phyloP scores from a whole-genome alignment of 2,113 vertebrate genomes.

The Zosterops pallidus region DNA sequence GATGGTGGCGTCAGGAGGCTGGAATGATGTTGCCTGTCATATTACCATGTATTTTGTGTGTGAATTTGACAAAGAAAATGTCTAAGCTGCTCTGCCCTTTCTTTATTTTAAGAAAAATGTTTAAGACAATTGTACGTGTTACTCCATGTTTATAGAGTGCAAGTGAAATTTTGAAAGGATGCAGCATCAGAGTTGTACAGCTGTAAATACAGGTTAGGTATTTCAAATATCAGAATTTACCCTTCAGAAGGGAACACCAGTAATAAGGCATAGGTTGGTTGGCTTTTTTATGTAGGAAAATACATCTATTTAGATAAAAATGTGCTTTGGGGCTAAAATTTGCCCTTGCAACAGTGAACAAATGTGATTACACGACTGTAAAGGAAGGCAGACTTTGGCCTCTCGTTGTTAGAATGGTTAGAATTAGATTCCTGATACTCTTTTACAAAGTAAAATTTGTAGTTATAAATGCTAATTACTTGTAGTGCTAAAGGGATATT shows the following conservation, averaged over 20 bases:
- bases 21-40: conserved; percentile 95
- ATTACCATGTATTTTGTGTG: conserved; percentile 96
- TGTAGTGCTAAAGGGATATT: background rate
- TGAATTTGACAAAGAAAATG: conserved; percentile 92
- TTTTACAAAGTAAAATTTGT: conserved; percentile 17
- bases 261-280: background rate
- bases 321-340: background rate
- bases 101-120: background rate
- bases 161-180: conserved; percentile 1
- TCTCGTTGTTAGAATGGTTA: background rate
- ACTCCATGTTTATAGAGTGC: background rate
- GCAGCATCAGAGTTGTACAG: conserved; percentile 36
- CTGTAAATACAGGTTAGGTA: conserved; percentile 68
- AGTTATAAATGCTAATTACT: conserved; percentile 22
- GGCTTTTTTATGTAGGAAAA: background rate
- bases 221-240: conserved; percentile 66
- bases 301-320: background rate
- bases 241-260: conserved; percentile 60
- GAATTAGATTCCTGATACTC: background rate
- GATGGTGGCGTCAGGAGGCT: conserved; percentile 91
- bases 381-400: background rate
- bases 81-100: conserved; percentile 68
- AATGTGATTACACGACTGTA: background rate
- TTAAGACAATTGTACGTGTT: background rate
- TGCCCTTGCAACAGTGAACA: background rate